Percentiles rank a stretch among this genome's conserved stretches.
Evolutionary conservation across 2,888 invertebrate genomes (phyloP).

Genomic region (Tenthredo mesomela): DNA sequence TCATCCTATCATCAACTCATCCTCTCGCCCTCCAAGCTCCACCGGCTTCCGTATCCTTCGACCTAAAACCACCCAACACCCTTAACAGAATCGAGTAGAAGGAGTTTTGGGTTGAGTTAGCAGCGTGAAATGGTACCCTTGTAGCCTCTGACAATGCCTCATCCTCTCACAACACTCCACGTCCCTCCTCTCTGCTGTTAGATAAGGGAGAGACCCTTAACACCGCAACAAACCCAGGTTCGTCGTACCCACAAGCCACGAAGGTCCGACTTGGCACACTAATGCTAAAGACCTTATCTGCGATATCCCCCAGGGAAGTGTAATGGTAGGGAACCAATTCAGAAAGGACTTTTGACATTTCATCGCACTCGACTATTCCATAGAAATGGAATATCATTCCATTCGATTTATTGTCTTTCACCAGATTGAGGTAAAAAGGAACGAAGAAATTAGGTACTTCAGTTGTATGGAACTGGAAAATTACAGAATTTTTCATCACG

Average conservation of each 20-base stretch:
- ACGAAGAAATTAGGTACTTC: neutral
- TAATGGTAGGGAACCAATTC: conserved; percentile 34
- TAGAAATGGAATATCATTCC: neutral
- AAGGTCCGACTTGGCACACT: conserved; percentile 37
- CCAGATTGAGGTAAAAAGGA: neutral
- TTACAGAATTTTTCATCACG: too few relatives aligned
- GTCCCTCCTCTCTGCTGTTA: neutral
- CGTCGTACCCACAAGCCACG: conserved; percentile 19
- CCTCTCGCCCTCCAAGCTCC: neutral
- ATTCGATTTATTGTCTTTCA: neutral
- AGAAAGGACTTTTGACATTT: conserved; percentile 14
- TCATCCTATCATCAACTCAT: conserved; percentile 34
- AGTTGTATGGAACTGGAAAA: neutral
- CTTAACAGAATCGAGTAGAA: conserved; percentile 18
- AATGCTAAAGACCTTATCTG: conserved; percentile 35
- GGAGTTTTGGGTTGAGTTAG: conserved; percentile 57
- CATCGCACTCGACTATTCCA: neutral
- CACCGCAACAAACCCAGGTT: conserved; percentile 43
- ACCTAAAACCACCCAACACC: conserved; percentile 20
- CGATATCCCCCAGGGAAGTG: neutral
- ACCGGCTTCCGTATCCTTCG: neutral
- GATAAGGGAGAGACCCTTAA: conserved; percentile 32
- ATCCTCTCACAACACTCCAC: conserved; percentile 41
- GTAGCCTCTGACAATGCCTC: conserved; percentile 35
- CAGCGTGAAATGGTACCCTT: conserved; percentile 59